These are phyloP conservation scores for Mormyrops boulengeri DNA, from an alignment of 2,797 vertebrate genomes.

Conservation along the genomic window DNA sequence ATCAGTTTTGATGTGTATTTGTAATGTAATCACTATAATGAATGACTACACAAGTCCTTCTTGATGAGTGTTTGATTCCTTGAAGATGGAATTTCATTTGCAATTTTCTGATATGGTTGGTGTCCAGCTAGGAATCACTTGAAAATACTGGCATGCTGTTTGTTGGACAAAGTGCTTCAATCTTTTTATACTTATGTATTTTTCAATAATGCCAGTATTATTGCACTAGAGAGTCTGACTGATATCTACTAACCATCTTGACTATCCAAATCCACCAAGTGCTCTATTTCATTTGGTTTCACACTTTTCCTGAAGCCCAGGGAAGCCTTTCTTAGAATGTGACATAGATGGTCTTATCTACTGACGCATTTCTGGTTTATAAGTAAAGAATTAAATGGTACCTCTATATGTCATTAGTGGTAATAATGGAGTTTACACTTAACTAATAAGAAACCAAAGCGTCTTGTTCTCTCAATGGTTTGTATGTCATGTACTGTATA, in stretches of 20 bases:
- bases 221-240: neutral
- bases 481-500: neutral
- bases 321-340: neutral
- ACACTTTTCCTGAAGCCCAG: neutral
- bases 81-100: neutral
- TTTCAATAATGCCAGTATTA: neutral
- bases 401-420: neutral
- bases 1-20: neutral
- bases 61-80: neutral
- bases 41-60: neutral
- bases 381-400: neutral
- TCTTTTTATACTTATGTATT: neutral
- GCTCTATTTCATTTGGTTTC: neutral
- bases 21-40: constrained; percentile 1
- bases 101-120: neutral
- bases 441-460: neutral
- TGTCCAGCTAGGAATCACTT: neutral
- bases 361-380: neutral
- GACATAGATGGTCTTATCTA: neutral
- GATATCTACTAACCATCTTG: neutral
- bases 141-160: neutral
- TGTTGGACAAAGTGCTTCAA: neutral
- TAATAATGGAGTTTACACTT: neutral
- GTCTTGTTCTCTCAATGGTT: neutral
- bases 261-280: neutral